Percentiles rank a stretch among this genome's conserved stretches.
phyloP scores from a whole-genome alignment of 2,888 invertebrate species.

The Arctia plantaginis region DNA sequence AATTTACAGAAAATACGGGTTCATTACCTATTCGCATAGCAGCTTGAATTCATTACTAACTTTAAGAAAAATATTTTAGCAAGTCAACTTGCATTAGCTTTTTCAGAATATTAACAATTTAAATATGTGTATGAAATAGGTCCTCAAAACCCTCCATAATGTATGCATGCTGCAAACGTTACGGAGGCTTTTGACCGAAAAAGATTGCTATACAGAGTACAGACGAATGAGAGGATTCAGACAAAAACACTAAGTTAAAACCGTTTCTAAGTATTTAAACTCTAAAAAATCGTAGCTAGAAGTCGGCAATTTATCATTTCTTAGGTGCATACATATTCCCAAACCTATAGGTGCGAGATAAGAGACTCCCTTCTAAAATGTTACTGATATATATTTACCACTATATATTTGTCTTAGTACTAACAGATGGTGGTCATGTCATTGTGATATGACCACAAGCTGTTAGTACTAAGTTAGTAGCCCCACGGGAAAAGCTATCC shows the following conservation, averaged over 20 bases:
- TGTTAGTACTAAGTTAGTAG: too few species aligned
- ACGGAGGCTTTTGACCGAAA: not conserved
- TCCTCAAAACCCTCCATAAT: constrained; percentile 16
- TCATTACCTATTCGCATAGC: constrained; percentile 30
- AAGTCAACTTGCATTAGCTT: constrained; percentile 24
- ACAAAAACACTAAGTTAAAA: not conserved
- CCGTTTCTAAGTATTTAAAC: not conserved
- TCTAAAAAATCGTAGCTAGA: too few species aligned
- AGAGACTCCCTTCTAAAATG: too few species aligned
- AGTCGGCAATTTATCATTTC: too few species aligned
- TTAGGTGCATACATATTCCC: too few species aligned
- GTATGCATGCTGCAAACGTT: constrained; percentile 9
- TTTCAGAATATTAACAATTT: constrained; percentile 25
- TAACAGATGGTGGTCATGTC: too few species aligned
- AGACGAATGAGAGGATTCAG: not conserved
- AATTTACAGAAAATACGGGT: constrained; percentile 19
- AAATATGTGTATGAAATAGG: constrained; percentile 20
- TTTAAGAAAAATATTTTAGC: too few species aligned
- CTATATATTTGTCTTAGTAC: too few species aligned
- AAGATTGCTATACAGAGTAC: not conserved
- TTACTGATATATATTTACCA: too few species aligned
- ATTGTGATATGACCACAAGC: too few species aligned
- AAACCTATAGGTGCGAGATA: too few species aligned
- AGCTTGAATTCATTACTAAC: constrained; percentile 11
- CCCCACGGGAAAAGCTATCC: too few species aligned